Conservation (phyloP, 2,113 vertebrate genomes). For the Anhinga rufa region DNA sequence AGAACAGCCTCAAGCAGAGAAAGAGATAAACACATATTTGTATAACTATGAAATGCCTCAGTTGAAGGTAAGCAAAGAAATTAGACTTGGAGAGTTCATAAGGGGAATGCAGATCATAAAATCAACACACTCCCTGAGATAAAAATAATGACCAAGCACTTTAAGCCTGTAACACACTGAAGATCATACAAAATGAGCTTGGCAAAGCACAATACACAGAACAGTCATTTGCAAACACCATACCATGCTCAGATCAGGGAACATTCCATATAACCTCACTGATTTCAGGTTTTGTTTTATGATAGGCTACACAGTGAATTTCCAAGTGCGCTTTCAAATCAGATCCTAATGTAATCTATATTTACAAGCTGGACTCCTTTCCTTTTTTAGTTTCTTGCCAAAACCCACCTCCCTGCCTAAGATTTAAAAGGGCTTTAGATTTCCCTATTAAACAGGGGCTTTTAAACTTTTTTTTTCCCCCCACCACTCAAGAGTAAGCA, state of each 20-base stretch:
- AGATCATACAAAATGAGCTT: conserved; percentile 23
- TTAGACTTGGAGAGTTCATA: conserved; percentile 41
- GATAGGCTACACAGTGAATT: not conserved
- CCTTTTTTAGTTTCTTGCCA: not conserved
- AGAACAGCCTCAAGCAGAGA: conserved; percentile 54
- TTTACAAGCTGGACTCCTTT: not conserved
- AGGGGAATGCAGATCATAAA: conserved; percentile 30
- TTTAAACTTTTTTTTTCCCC: not conserved
- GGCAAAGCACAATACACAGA: not conserved
- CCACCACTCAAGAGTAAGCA: not conserved
- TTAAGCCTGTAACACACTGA: not conserved
- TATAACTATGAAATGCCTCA: conserved; percentile 43
- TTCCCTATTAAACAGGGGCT: not conserved
- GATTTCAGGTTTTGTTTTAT: not conserved
- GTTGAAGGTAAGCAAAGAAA: conserved; percentile 62
- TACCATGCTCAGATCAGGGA: not conserved
- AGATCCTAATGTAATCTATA: not conserved
- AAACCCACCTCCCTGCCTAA: not conserved
- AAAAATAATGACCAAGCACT: conserved; percentile 39
- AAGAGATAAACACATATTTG: conserved; percentile 57
- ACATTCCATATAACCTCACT: not conserved
- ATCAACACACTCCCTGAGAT: conserved; percentile 41
- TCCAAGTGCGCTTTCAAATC: not conserved
- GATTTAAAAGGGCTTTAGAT: not conserved
- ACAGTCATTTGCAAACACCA: conserved; percentile 5